phyloP scores from a whole-genome alignment of 2,797 vertebrate species.

The Typhlichthys eigenmanni region DNA sequence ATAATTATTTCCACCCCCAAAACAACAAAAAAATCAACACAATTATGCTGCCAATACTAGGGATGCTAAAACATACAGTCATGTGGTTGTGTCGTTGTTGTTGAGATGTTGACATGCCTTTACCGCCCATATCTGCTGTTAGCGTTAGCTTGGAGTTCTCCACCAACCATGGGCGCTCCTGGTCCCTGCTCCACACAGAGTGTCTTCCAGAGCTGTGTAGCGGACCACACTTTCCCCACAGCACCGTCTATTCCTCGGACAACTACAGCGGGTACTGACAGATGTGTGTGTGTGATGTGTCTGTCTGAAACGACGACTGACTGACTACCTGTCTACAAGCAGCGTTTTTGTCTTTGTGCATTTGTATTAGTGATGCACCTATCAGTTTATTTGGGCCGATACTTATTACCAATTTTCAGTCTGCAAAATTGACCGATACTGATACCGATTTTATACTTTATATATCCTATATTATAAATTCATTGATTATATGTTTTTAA shows the following conservation, averaged over 20 bases:
- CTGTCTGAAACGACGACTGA: neutral
- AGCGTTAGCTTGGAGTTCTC: slow-evolving; percentile 95
- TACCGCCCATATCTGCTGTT: slow-evolving; percentile 14
- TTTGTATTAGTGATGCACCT: neutral
- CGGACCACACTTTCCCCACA: slow-evolving; percentile 93
- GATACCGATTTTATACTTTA: too few species aligned
- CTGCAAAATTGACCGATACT: too few species aligned
- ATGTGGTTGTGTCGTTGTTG: too few species aligned
- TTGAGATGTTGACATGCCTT: slow-evolving; percentile 12
- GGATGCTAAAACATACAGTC: too few species aligned
- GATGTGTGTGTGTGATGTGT: slow-evolving; percentile 21
- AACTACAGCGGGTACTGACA: slow-evolving; percentile 92
- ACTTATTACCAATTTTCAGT: too few species aligned
- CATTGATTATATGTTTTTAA: too few species aligned
- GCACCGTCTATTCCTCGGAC: slow-evolving; percentile 93
- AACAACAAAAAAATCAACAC: too few species aligned
- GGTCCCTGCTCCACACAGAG: slow-evolving; percentile 92
- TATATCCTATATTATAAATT: too few species aligned
- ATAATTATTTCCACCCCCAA: too few species aligned
- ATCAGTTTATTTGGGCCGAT: too few species aligned
- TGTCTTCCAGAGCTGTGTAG: slow-evolving; percentile 94
- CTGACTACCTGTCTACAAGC: neutral
- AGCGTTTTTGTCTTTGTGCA: neutral
- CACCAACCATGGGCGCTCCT: slow-evolving; percentile 91
- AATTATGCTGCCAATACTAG: too few species aligned